Percentiles rank a stretch among this genome's conserved stretches.
Conservation (phyloP, 2,113 vertebrate genomes). For the Petrocephalus microphthalmus region DNA sequence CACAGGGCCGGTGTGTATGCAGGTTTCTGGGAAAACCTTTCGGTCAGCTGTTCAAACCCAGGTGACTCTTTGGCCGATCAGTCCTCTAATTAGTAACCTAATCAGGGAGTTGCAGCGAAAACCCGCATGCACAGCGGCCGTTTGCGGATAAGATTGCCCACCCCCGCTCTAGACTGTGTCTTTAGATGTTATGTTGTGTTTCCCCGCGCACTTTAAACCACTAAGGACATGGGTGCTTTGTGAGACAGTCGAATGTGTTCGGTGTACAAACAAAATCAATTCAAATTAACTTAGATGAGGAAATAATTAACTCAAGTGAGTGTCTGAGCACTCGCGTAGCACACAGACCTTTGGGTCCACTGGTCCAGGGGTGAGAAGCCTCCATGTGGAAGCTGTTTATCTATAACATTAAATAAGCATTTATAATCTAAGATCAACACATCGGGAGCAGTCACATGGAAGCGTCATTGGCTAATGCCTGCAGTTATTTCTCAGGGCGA, state of each 20-base stretch:
- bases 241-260: neutral
- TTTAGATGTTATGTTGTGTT: neutral
- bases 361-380: neutral
- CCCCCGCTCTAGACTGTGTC: neutral
- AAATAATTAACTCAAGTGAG: neutral
- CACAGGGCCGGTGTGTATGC: too few relatives aligned
- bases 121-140: too few relatives aligned
- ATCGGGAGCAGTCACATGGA: neutral
- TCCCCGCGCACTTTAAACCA: neutral
- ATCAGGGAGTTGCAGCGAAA: too few relatives aligned
- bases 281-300: neutral
- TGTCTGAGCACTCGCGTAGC: neutral
- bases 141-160: too few relatives aligned
- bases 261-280: neutral
- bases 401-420: neutral
- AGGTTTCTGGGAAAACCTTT: too few relatives aligned
- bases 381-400: neutral
- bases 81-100: too few relatives aligned
- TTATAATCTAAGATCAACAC: neutral
- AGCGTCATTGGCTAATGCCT: neutral
- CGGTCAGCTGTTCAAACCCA: neutral
- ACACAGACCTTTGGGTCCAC: neutral
- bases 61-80: too few relatives aligned
- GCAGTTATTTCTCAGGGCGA: neutral
- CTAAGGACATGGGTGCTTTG: neutral